Conservation (phyloP, 2,113 vertebrate species). For the Anguilla japonica region DNA sequence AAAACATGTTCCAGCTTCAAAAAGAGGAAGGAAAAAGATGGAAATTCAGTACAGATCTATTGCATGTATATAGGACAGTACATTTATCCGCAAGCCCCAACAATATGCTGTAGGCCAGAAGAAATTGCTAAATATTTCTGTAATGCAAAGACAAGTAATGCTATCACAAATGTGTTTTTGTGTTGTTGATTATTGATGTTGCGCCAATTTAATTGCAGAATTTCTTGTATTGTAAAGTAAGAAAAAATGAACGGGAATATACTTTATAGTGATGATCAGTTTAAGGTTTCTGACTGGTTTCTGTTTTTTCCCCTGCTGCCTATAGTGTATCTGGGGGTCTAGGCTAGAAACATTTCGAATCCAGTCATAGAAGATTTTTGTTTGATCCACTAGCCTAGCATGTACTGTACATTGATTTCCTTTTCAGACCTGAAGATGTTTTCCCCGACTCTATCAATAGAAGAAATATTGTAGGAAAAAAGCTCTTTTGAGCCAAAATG, state of each 20-base stretch:
- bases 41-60: not conserved
- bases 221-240: not conserved
- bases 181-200: no score
- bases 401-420: constrained; percentile 30
- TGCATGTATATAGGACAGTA: not conserved
- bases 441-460: constrained; percentile 24
- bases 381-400: not conserved
- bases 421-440: constrained; percentile 13
- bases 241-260: not conserved
- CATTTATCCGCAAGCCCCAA: no score
- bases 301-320: not conserved
- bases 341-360: not conserved
- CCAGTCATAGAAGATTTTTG: not conserved
- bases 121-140: not conserved
- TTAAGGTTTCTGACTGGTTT: not conserved
- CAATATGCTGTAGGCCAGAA: no score
- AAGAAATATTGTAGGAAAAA: constrained; percentile 29
- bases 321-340: not conserved
- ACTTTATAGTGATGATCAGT: not conserved
- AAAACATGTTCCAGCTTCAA: not conserved
- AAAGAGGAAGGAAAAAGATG: not conserved
- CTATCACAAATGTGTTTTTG: no score
- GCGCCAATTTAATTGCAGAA: no score
- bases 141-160: no score
- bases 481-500: constrained; percentile 23